A percentile compares a stretch with the other conserved stretches of the same genome.
Evolutionary conservation across 2,113 vertebrate genomes (phyloP).

Genomic region (Mionectes macconnelli): DNA sequence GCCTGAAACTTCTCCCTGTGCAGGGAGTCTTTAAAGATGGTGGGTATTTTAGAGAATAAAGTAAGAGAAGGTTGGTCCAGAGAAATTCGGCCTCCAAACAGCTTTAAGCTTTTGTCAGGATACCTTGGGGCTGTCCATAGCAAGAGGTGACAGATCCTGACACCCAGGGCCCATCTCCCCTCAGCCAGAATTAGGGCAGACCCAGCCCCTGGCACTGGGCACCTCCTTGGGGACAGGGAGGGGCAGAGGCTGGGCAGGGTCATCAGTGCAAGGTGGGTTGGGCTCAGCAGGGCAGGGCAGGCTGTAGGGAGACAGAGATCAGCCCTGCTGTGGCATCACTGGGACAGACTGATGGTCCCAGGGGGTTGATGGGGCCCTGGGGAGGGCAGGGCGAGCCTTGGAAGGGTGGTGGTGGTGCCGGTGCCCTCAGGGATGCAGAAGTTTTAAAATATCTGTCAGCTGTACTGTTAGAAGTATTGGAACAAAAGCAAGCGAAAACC

Average conservation of each 20-base stretch:
- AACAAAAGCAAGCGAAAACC: background rate
- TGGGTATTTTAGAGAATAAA: background rate
- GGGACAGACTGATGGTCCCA: accelerated
- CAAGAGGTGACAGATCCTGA: accelerated
- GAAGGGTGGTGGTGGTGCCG: background rate
- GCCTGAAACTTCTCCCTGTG: background rate
- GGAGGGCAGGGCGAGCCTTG: background rate
- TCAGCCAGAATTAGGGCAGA: background rate
- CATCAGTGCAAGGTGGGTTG: accelerated
- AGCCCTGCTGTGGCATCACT: accelerated
- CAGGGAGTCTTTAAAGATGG: background rate
- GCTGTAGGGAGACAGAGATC: no score
- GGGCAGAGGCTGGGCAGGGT: accelerated
- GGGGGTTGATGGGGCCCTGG: accelerated
- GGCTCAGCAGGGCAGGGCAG: accelerated
- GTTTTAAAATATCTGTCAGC: background rate
- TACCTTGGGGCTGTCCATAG: background rate
- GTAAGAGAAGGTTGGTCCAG: background rate
- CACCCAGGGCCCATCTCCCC: accelerated
- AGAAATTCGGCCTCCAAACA: background rate
- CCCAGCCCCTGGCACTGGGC: accelerated
- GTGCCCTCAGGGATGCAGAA: background rate
- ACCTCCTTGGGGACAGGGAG: background rate
- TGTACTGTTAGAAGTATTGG: background rate
- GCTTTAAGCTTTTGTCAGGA: background rate